These are phyloP conservation scores for Trinectes maculatus DNA, from an alignment of 2,113 vertebrate genomes.

Conservation along the genomic window DNA sequence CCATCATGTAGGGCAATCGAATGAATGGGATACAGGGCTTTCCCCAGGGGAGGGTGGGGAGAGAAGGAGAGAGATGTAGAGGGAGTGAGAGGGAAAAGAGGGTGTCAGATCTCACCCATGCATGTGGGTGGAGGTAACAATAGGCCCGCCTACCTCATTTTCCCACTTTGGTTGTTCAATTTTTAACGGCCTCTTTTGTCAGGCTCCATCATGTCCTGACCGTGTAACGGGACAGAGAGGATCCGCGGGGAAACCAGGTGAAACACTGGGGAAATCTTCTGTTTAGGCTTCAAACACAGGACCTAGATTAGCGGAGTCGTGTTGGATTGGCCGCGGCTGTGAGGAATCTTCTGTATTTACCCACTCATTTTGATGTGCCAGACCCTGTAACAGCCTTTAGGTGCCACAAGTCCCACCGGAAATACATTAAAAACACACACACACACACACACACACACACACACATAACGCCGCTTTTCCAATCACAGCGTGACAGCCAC, in stretches of 20 bases:
- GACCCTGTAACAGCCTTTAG: slow-evolving; percentile 69
- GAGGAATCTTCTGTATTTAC: slow-evolving; percentile 70
- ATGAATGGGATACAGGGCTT: slow-evolving; percentile 72
- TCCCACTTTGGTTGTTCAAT: slow-evolving; percentile 66
- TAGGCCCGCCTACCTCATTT: slow-evolving; percentile 63
- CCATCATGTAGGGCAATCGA: slow-evolving; percentile 77
- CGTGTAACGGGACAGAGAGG: slow-evolving; percentile 51
- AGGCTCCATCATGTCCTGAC: slow-evolving; percentile 63
- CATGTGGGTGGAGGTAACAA: slow-evolving; percentile 68
- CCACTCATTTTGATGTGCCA: slow-evolving; percentile 70
- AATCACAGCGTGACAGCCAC: slow-evolving; percentile 42
- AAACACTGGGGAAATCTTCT: slow-evolving; percentile 76
- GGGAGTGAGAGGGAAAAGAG: slow-evolving; percentile 55
- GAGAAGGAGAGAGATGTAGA: slow-evolving; percentile 42
- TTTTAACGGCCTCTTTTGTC: slow-evolving; percentile 71
- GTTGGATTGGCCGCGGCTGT: slow-evolving; percentile 56
- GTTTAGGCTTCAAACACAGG: slow-evolving; percentile 68
- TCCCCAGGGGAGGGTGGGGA: slow-evolving; percentile 59
- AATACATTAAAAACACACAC: slow-evolving; percentile 45
- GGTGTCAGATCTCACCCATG: slow-evolving; percentile 68
- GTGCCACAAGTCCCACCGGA: slow-evolving; percentile 51
- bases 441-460: slow-evolving; percentile 52
- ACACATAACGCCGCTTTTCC: slow-evolving; percentile 37
- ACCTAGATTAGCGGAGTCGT: slow-evolving; percentile 70
- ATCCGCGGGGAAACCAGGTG: slow-evolving; percentile 52